Evolutionary conservation across 2,888 invertebrate species (phyloP), one percentile per base, ranked within the genome.

Genomic region (Stenchaetothrips biformis): DNA sequence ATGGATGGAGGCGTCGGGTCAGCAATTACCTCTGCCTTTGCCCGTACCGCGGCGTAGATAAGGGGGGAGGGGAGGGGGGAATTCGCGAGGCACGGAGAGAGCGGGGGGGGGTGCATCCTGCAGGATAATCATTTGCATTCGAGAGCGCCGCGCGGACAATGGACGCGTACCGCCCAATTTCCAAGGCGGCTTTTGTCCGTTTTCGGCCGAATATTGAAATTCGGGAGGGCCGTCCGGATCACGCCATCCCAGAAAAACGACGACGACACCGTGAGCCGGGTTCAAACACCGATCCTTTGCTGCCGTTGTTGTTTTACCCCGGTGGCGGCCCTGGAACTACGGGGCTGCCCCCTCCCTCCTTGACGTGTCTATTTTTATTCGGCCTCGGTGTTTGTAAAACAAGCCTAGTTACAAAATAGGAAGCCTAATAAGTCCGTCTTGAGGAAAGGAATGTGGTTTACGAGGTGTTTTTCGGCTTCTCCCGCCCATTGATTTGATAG

Each of bases 321-420:
- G 4, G 37, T 37, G 37, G 37, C 37, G 37, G 37, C 37, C 37
- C 37, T 37, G 37, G 37, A 1, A 37, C 37, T 37, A 4, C 4
- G 37, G 11, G 13, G 53, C 11, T 16, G 6, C 67, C n/a, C n/a
- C 67, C 67, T 21, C 7, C n/a, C 21, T 21, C 21, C 2, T 16
- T 53, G 16, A 53, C 53, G 16, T 13, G 53, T n/a, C 67, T n/a
- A 67, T 7, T 21, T 67, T n/a, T n/a, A 67, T 21, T 67, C 8
- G n/a, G 67, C 8, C 67, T 67, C 67, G 62, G n/a, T 67, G 67
- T 67, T 67, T 67, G 67, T 67, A 67, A 67, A 67, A 67, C 67
- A 67, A 21, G 67, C 67, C 67, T 67, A 21, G n/a, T 67, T 67
- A 67, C 67, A 67, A 67, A 67, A 67, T 67, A 67, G 67, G 67